Percentiles rank a stretch among this genome's conserved stretches.
Conservation (phyloP, 2,888 invertebrate species). For the Arctia plantaginis region DNA sequence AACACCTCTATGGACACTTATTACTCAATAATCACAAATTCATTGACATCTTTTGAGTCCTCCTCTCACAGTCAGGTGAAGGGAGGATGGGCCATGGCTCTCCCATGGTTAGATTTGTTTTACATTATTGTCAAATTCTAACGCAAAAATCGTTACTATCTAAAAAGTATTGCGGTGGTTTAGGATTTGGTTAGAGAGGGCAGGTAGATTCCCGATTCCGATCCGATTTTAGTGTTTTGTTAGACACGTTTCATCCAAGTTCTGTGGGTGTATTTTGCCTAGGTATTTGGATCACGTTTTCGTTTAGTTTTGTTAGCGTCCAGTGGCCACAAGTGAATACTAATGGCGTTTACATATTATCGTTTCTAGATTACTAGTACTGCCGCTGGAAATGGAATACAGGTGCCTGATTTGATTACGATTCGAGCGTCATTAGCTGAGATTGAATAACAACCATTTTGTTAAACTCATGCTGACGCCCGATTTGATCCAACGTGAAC, state of each 20-base stretch:
- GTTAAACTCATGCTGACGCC: not conserved
- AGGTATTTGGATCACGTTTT: conserved; percentile 52
- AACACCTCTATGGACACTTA: no score
- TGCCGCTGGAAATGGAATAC: conserved; percentile 10
- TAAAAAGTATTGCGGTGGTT: no score
- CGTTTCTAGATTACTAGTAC: conserved; percentile 26
- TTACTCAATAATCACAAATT: no score
- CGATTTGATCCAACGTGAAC: not conserved
- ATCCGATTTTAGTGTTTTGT: conserved; percentile 10
- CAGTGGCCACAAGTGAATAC: conserved; percentile 36
- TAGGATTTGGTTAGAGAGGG: not conserved
- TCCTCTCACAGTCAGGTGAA: no score
- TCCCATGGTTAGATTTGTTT: no score
- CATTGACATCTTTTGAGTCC: no score
- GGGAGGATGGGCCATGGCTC: no score
- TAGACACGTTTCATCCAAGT: not conserved
- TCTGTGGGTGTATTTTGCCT: conserved; percentile 12
- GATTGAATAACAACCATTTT: not conserved
- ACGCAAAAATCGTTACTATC: no score
- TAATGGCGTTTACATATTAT: conserved; percentile 32
- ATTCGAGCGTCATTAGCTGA: not conserved
- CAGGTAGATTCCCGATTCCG: not conserved
- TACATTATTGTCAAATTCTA: no score
- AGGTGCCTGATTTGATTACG: conserved; percentile 20
- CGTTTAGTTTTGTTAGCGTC: conserved; percentile 46